Conservation (phyloP, 2,113 vertebrate species). For the Camelus dromedarius region DNA sequence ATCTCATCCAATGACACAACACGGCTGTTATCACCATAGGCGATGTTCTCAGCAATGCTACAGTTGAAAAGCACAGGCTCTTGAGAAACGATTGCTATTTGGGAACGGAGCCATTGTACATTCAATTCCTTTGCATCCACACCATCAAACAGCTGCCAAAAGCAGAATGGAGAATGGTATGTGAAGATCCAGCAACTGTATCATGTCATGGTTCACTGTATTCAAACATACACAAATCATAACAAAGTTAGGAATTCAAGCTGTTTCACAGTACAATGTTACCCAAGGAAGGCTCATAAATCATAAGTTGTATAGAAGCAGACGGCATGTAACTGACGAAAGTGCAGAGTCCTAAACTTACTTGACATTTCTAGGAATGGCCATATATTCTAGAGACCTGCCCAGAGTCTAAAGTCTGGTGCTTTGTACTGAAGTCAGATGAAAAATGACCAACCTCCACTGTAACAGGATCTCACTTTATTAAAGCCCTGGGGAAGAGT, state of each 20-base stretch:
- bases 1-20: slow-evolving; percentile 81
- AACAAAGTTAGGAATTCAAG: slow-evolving; percentile 68
- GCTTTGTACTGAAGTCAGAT: slow-evolving; percentile 3
- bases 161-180: slow-evolving; percentile 65
- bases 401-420: background rate
- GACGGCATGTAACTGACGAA: background rate
- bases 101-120: slow-evolving; percentile 82
- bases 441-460: background rate
- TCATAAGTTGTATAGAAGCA: background rate
- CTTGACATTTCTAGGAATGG: slow-evolving; percentile 9
- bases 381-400: background rate
- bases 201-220: slow-evolving; percentile 48
- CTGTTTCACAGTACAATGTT: slow-evolving; percentile 50
- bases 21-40: slow-evolving; percentile 82
- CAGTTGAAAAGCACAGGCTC: slow-evolving; percentile 85
- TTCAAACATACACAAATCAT: slow-evolving; percentile 59
- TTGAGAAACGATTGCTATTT: slow-evolving; percentile 81
- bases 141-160: slow-evolving; percentile 80
- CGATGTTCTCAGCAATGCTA: slow-evolving; percentile 84
- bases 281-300: slow-evolving; percentile 54
- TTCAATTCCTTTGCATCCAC: slow-evolving; percentile 73
- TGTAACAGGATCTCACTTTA: background rate
- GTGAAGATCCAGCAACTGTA: slow-evolving; percentile 41
- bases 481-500: background rate
- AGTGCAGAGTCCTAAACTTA: background rate